Percentiles rank a stretch among this genome's conserved stretches.
phyloP scores from a whole-genome alignment of 1,140 invertebrate genomes.

The Drosophila lacertosa region DNA sequence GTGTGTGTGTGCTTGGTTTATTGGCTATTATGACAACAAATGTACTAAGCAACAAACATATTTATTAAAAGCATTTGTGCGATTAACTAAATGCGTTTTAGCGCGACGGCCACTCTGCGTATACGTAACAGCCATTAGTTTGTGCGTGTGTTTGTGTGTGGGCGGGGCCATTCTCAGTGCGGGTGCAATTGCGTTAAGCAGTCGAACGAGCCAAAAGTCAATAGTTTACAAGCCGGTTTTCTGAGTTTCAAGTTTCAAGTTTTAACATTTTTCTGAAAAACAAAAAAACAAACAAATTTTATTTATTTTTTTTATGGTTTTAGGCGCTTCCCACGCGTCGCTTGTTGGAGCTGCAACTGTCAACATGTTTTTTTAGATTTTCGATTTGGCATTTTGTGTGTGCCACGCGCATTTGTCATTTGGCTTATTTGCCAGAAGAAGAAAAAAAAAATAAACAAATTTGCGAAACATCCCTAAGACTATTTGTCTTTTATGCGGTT shows the following conservation, averaged over 20 bases:
- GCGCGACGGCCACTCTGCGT: conserved; percentile 48
- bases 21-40: conserved; percentile 52
- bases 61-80: conserved; percentile 58
- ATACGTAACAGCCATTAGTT: conserved; percentile 57
- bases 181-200: conserved; percentile 27
- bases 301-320: conserved; percentile 16
- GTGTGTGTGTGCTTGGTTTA: conserved; percentile 37
- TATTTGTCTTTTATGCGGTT: conserved; percentile 11
- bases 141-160: background rate
- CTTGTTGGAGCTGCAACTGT: background rate
- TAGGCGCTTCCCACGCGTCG: conserved; percentile 32
- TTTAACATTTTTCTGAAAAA: conserved; percentile 9
- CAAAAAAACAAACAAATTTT: too few species aligned
- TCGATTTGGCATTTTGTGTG: conserved; percentile 6
- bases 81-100: conserved; percentile 69
- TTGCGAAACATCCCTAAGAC: conserved; percentile 31
- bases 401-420: conserved; percentile 31
- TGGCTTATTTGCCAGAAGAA: conserved; percentile 35
- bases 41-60: conserved; percentile 39
- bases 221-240: conserved; percentile 32
- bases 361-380: conserved; percentile 30
- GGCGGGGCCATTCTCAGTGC: background rate
- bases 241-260: conserved; percentile 11
- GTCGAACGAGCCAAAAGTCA: conserved; percentile 6
- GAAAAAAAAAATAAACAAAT: too few species aligned